Conservation (phyloP, 2,113 vertebrate genomes). For the Hippocampus barbouri region DNA sequence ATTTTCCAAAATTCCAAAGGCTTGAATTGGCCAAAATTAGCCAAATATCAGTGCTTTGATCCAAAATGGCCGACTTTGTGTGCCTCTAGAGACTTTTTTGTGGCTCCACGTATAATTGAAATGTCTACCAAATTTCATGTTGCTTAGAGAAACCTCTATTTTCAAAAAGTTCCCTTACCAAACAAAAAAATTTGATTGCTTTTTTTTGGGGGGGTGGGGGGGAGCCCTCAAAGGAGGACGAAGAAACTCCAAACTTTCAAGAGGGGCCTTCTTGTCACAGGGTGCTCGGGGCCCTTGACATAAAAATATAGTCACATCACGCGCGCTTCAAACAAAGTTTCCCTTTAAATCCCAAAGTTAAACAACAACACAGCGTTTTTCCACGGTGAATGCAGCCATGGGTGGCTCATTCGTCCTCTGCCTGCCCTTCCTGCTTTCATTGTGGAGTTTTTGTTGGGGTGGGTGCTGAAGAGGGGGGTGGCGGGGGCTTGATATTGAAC, state of each 20-base stretch:
- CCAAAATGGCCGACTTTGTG: background rate
- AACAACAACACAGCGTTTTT: constrained; percentile 36
- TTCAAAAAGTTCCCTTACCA: background rate
- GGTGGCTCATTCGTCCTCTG: constrained; percentile 66
- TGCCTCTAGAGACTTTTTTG: background rate
- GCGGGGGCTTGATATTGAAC: constrained; percentile 56
- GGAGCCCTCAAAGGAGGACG: background rate
- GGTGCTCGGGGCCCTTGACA: background rate
- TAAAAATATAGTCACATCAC: background rate
- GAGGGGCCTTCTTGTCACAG: background rate
- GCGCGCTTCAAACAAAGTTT: constrained; percentile 2
- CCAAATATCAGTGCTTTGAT: background rate
- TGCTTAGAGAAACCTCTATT: too few species aligned
- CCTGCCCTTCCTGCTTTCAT: constrained; percentile 68
- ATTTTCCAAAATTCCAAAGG: too few species aligned
- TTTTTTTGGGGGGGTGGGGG: background rate
- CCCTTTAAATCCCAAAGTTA: constrained; percentile 28
- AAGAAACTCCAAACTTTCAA: background rate
- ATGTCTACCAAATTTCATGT: too few species aligned
- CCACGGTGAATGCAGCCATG: constrained; percentile 61
- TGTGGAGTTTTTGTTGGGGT: constrained; percentile 43
- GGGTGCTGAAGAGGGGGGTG: background rate
- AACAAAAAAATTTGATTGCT: background rate
- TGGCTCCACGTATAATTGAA: background rate
- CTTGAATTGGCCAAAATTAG: background rate